Conservation (phyloP, 2,888 invertebrate species). For the Andricus quercusramuli region DNA sequence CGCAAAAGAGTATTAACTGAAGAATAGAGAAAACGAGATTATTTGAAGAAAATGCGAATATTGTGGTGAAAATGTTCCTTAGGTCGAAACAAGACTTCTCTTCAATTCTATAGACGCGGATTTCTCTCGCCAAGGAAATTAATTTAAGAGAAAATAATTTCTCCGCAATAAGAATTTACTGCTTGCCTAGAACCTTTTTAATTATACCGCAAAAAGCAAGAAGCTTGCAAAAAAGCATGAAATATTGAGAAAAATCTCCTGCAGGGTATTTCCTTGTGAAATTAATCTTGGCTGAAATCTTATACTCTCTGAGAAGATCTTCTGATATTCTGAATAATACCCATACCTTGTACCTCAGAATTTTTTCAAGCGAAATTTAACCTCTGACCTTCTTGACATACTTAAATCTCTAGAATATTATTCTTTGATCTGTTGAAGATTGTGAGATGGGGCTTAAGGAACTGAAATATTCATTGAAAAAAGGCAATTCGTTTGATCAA, state of each 20-base stretch:
- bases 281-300: background rate
- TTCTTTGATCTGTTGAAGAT: too few relatives aligned
- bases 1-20: background rate
- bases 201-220: background rate
- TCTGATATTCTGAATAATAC: too few relatives aligned
- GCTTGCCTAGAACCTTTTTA: background rate
- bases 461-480: conserved; percentile 12
- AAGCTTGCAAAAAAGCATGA: background rate
- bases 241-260: background rate
- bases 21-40: conserved; percentile 26
- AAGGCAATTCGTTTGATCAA: conserved; percentile 5
- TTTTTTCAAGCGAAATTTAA: too few relatives aligned
- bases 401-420: too few relatives aligned
- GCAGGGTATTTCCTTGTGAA: background rate
- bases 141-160: background rate
- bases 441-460: too few relatives aligned
- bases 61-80: background rate
- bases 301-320: background rate
- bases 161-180: background rate
- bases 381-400: too few relatives aligned
- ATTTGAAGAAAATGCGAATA: conserved; percentile 4
- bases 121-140: background rate
- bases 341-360: too few relatives aligned
- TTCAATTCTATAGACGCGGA: background rate
- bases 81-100: background rate